Base-by-base conservation (phyloP, 2,888 invertebrate genomes). In the Epicampocera succincta region DNA sequence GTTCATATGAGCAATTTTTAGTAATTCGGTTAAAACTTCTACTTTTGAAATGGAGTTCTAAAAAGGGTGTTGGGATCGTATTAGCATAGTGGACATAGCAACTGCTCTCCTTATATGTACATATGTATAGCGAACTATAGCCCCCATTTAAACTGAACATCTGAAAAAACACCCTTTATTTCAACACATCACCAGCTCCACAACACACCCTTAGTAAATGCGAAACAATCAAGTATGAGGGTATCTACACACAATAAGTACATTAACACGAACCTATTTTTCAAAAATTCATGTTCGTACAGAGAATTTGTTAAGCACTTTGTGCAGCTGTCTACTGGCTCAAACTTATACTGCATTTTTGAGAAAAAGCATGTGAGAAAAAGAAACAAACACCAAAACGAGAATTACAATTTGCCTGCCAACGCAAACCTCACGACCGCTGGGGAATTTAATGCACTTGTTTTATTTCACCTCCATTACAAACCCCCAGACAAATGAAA, bases 131-230 rank as follows among this genome's bases (percentile, higher is more conserved):
- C n/a, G n/a, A 25, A 25, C 25, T 3, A 25, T 25, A 25, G 3
- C 5, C 25, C 25, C 25, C 2, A 25, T 25, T 25, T 25, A 25
- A 25, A 25, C 5, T 25, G 25, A 3, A 25, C 5, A 25, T 5
- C 25, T 25, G 5, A 25, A 25, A 25, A 25, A 25, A 8, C 33
- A 33, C 33, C 33, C 33, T 33, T 33, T 33, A 33, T 9, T 33
- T 9, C 33, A 46, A 15, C 21, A 44, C 3, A 15, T n/a, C n/a
- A 15, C 33, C 33, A 19, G 19, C 19, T 21, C 8, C 50, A 58
- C 42, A 72, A 60, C 46, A 56, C 71, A 58, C 72, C 48, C 48
- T 72, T 21, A 60, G 48, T 25, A 25, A 29, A 44, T 52, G 42
- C 11, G 19, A 56, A 68, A 52, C 40, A 66, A n/a, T 25, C 15